Base-by-base conservation (phyloP, 2,888 invertebrate species). In the Phortica okadai region DNA sequence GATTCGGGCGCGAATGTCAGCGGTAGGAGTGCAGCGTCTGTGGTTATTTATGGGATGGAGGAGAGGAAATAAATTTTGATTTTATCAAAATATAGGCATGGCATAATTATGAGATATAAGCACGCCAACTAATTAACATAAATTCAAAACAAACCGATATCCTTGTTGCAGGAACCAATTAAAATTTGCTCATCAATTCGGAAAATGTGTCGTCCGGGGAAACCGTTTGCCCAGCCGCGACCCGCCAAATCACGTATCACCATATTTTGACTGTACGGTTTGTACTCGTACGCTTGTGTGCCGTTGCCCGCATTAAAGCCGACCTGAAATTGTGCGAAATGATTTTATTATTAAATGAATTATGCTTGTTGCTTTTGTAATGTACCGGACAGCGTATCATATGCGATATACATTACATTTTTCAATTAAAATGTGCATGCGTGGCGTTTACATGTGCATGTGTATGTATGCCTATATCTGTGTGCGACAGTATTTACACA, bases 251-350 rank as follows among this genome's bases (percentile, higher is more conserved):
- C 97, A 84, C 97, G 93, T 58, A 97, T 93, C 3, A 97, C 96
- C 66, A 96, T 95, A 10, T 94, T 94, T 91, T 98, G 98, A 72
- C 97, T 97, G 92, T 97, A 98, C 0, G 98, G 98, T 77, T 93
- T 94, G 90, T 98, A 98, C 91, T 97, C 97, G 90, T 95, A 97
- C 80, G 95, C 94, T 89, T 95, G 94, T 0, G 98, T 98, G 21
- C 97, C 98, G 89, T 98, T 97, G 74, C 99, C 99, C 75, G 96
- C 99, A 91, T 99, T 99, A 91, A 99, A 99, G 62, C 99, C 99
- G 88, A 97, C 95, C 97, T 97, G 86, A 59, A 91, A 87, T 74
- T 14, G 25, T 25, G 25, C 25, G 25, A 25, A 62, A 62, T 25
- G 25, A 25, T 21, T 59, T n/a, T 21, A 59, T 59, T 59, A 59